These are phyloP conservation scores for Drosophila quinaria DNA, from an alignment of 2,888 invertebrate genomes.

Conservation along the genomic window DNA sequence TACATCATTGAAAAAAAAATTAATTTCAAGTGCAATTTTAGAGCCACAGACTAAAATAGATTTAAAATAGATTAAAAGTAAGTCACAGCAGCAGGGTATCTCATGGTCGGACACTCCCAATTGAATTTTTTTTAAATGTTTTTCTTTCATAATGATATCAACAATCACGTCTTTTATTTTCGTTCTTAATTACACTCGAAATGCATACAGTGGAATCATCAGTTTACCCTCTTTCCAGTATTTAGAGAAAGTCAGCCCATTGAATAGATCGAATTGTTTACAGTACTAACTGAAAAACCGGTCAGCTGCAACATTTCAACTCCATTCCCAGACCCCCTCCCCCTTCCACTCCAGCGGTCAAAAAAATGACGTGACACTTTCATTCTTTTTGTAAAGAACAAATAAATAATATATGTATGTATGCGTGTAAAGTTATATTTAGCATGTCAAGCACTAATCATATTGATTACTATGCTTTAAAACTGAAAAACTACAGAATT, in stretches of 20 bases:
- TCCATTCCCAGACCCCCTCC: neutral
- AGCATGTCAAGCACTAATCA: neutral
- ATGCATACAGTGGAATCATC: neutral
- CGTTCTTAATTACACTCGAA: constrained; percentile 5
- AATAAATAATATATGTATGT: neutral
- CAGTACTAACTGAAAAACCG: constrained; percentile 23
- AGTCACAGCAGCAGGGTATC: too few species aligned
- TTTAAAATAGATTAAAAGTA: too few species aligned
- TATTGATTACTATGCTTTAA: neutral
- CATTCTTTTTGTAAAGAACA: neutral
- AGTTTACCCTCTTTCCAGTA: constrained; percentile 1
- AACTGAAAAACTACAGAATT: neutral
- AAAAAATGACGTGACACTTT: constrained; percentile 5
- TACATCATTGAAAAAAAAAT: too few species aligned
- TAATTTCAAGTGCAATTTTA: too few species aligned
- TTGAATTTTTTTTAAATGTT: neutral
- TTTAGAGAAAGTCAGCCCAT: constrained; percentile 41
- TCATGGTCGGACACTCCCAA: too few species aligned
- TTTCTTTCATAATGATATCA: neutral
- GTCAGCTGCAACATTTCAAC: constrained; percentile 9
- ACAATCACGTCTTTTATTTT: neutral
- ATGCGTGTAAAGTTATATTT: neutral
- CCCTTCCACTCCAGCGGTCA: neutral
- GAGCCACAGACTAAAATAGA: too few species aligned
- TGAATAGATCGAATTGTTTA: constrained; percentile 34